Base-by-base conservation (phyloP, 2,113 vertebrate genomes). In the Machaerirhynchus nigripectus region DNA sequence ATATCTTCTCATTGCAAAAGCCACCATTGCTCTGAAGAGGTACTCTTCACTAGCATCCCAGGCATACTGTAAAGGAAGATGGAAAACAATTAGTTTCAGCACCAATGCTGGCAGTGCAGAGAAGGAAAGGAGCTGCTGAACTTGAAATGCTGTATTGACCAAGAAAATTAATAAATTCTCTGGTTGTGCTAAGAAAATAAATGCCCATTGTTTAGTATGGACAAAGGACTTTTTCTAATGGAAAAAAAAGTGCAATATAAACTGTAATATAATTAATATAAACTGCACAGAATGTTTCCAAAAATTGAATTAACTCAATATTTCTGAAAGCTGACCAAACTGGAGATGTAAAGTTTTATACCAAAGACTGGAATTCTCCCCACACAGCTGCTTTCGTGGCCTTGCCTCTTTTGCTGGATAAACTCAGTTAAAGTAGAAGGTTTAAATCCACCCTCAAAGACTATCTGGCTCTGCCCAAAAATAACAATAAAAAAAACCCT, bases 1-100 rank as follows among this genome's bases (percentile, higher is more conserved):
- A 71, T 97, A 94, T 73, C 57, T 98, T 95, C 98, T 98, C 99
- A 99, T 99, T 64, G 99, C 98, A 94, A 98, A 99, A 79, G 99
- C 99, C 95, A 99, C 81, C 81, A 98, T 95, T 2, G 99, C 98
- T 97, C 95, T 98, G 97, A 99, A 99, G 46, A 99, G 97, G 96
- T 98, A 99, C 93, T 98, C 98, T 95, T 99, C 99, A 95, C 97
- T 98, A 39, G 97, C 81, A 94, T 99, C 98, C 99, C 99, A 99
- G 27, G 74, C 73, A 40, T 99, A 99, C 99, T 99, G 98, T 76
- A 97, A 98, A 97, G 59, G 42, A 89, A 96, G 77, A 91, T 2
- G 55, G 69, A 94, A 93, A 93, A 95, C 30, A 64, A 85, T 85
- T 82, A 69, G 20, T 78, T 96, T 83, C 63, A 92, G 84, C 65